Percentiles rank a stretch among this genome's conserved stretches.
These are phyloP conservation scores for Hippolais icterina DNA, from an alignment of 2,113 vertebrate species.

Conservation along the genomic window DNA sequence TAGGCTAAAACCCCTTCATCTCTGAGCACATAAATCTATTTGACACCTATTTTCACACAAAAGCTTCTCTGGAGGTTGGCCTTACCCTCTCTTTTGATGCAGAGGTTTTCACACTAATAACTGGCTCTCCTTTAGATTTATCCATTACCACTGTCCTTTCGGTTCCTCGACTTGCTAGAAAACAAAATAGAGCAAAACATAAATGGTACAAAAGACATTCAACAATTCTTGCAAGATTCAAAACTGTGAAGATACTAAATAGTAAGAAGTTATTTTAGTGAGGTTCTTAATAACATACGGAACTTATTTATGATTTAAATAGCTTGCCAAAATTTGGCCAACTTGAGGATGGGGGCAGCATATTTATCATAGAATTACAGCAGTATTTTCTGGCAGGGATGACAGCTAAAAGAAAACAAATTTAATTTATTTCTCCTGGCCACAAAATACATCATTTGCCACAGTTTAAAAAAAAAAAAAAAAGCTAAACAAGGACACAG, in stretches of 20 bases:
- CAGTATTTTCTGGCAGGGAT: not conserved
- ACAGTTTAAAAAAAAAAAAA: not conserved
- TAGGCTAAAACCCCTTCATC: not conserved
- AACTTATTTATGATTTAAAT: not conserved
- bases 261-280: not conserved
- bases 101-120: conserved; percentile 92
- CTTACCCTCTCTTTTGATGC: conserved; percentile 80
- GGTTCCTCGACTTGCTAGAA: conserved; percentile 74
- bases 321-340: not conserved
- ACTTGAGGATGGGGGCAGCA: not conserved
- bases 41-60: not conserved
- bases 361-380: not conserved
- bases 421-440: not conserved
- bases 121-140: conserved; percentile 95
- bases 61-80: not conserved
- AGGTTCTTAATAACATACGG: not conserved
- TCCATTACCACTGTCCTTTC: conserved; percentile 97
- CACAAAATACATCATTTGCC: not conserved
- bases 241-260: not conserved
- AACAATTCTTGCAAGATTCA: not conserved
- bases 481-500: not conserved
- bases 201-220: not conserved
- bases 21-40: not conserved
- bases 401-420: not conserved
- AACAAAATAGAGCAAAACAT: not conserved